Evolutionary conservation across 2,113 vertebrate species (phyloP).

Genomic region (Phrynosoma platyrhinos): DNA sequence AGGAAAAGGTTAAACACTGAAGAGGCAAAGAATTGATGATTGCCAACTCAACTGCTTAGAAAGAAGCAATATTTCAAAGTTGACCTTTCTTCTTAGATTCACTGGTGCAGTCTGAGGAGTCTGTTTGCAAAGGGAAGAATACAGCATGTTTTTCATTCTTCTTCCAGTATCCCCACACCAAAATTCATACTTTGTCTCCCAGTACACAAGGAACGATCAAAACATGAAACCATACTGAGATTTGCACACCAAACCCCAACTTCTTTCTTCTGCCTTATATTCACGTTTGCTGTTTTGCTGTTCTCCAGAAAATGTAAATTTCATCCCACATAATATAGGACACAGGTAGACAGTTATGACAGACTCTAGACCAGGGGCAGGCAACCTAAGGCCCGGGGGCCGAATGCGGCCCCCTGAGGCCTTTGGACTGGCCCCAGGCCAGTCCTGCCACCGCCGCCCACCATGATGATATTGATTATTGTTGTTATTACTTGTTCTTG

Average conservation of each 20-base stretch:
- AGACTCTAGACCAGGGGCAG: neutral
- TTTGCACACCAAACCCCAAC: neutral
- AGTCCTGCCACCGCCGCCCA: too few species aligned
- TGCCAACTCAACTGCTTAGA: neutral
- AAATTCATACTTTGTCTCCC: neutral
- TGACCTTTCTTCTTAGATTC: neutral
- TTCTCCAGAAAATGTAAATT: neutral
- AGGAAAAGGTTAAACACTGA: neutral
- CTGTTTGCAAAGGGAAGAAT: neutral
- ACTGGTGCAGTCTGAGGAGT: neutral
- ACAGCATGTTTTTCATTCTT: constrained; percentile 6
- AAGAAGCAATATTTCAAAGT: neutral
- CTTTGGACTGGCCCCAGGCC: too few species aligned
- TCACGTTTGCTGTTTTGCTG: neutral
- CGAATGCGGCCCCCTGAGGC: too few species aligned
- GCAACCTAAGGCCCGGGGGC: too few species aligned
- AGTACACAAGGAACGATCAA: neutral
- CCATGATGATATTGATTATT: too few species aligned
- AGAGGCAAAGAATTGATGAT: neutral
- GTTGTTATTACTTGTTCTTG: too few species aligned
- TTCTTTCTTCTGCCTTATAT: neutral
- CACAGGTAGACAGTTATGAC: neutral
- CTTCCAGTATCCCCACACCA: neutral
- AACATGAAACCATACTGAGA: neutral
- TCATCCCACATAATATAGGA: neutral